Base-by-base conservation (phyloP, 1,140 invertebrate genomes). In the Pseudomyrmex sp. region DNA sequence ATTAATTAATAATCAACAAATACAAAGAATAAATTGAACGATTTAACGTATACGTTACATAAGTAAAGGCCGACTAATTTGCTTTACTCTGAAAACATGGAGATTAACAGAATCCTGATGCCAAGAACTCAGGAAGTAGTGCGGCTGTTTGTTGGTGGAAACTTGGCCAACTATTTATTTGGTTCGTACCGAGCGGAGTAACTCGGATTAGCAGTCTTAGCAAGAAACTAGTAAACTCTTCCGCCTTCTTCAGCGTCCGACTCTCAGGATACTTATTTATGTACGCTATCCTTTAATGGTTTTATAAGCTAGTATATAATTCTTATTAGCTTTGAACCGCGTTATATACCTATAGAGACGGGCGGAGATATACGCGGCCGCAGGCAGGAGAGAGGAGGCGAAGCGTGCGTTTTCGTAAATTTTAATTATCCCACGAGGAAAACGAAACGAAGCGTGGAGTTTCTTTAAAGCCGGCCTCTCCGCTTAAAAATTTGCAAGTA, bases 111-210 rank as follows among this genome's bases (percentile, higher is more conserved):
- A n/a, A 62, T 20, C 1, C 15, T 26, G 23, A 79, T 73, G 80
- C 46, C 50, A 83, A 83, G 66, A 87, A 83, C 87, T 13, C 50
- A 23, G 35, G 26, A 76, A 15, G 59, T n/a, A 63, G 20, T n/a
- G 56, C 35, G 35, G 35, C 35, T 35, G 35, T 35, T 35, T 35
- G 12, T 44, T 58, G 13, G 52, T 46, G 69, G 50, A 54, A 63
- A 50, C 20, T 66, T 4, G 26, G 15, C 69, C 74, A 35, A 69
- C 54, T 59, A 84, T 87, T 87, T 87, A 83, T 87, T 77, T 70
- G 26, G 18, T 79, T 80, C 44, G 56, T 50, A 9, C 15, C 20
- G 12, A 59, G 20, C 69, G 20, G 2, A 83, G 44, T 58, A 58
- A 35, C 26, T 44, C 12, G 44, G 48, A 88, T 82, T 84, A 85